phyloP scores from a whole-genome alignment of 2,888 invertebrate genomes.

The Crocallis elinguaria region DNA sequence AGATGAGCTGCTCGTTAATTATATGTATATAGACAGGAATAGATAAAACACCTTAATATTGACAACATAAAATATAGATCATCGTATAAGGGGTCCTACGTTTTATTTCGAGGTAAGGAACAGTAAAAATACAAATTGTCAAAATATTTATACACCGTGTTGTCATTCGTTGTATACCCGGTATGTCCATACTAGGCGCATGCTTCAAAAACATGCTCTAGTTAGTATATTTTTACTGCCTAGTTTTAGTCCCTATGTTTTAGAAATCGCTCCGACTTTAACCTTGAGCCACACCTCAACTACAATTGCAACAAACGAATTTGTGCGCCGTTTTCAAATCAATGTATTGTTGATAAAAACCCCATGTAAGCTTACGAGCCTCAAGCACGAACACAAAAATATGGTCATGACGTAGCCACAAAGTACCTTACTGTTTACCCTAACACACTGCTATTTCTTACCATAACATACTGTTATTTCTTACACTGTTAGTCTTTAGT shows the following conservation, averaged over 20 bases:
- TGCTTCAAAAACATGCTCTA: too few species aligned
- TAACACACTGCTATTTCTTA: conserved; percentile 9
- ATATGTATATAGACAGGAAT: too few species aligned
- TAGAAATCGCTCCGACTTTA: conserved; percentile 1
- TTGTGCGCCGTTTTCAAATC: conserved; percentile 61
- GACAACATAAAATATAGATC: too few species aligned
- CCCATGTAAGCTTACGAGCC: conserved; percentile 29
- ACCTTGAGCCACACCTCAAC: conserved; percentile 8
- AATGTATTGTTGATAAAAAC: conserved; percentile 64
- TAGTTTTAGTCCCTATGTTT: not conserved
- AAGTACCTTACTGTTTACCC: conserved; percentile 9
- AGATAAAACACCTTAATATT: too few species aligned
- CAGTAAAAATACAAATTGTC: too few species aligned
- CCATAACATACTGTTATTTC: conserved; percentile 13
- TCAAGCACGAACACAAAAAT: conserved; percentile 24
- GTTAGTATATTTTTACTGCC: too few species aligned
- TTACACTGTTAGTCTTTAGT: conserved; percentile 7
- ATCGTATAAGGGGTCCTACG: too few species aligned
- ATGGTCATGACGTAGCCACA: conserved; percentile 18
- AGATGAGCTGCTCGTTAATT: too few species aligned
- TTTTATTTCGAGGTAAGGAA: too few species aligned
- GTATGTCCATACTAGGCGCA: too few species aligned
- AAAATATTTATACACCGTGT: too few species aligned
- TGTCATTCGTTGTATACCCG: too few species aligned
- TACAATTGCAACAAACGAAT: conserved; percentile 37